Conservation (phyloP, 1,140 invertebrate genomes). For the Octopus bimaculoides region DNA sequence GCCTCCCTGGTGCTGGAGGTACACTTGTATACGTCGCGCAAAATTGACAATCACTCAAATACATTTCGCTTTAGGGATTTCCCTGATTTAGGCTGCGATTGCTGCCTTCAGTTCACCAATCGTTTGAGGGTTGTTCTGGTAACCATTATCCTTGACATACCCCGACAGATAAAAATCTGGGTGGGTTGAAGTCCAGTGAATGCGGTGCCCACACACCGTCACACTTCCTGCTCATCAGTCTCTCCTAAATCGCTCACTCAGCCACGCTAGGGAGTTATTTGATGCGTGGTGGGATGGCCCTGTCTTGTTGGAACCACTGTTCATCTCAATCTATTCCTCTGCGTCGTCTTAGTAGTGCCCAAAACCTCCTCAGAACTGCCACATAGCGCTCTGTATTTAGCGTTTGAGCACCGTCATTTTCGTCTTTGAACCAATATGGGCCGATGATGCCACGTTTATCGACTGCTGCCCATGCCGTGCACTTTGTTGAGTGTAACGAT, state of each 20-base stretch:
- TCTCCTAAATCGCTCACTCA: neutral
- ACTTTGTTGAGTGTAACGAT: neutral
- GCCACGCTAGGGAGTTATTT: neutral
- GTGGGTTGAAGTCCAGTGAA: neutral
- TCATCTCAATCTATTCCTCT: neutral
- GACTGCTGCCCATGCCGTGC: neutral
- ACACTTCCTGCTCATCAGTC: neutral
- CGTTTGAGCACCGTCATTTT: neutral
- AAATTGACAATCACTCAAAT: neutral
- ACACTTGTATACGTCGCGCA: neutral
- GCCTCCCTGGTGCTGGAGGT: neutral
- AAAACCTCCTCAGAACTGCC: neutral
- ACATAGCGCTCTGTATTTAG: neutral
- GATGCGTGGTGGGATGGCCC: neutral
- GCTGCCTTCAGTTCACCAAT: neutral
- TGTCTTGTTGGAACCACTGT: neutral
- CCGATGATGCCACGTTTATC: neutral
- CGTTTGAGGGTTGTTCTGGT: neutral
- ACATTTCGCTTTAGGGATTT: neutral
- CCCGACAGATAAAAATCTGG: neutral
- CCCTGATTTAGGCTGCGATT: neutral
- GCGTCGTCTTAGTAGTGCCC: neutral
- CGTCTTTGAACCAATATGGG: neutral
- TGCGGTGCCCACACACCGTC: neutral
- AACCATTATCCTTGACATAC: neutral